A percentile compares a stretch with the other conserved stretches of the same genome.
These are phyloP conservation scores for Ibycter americanus DNA, from an alignment of 2,797 vertebrate genomes.

Conservation along the genomic window DNA sequence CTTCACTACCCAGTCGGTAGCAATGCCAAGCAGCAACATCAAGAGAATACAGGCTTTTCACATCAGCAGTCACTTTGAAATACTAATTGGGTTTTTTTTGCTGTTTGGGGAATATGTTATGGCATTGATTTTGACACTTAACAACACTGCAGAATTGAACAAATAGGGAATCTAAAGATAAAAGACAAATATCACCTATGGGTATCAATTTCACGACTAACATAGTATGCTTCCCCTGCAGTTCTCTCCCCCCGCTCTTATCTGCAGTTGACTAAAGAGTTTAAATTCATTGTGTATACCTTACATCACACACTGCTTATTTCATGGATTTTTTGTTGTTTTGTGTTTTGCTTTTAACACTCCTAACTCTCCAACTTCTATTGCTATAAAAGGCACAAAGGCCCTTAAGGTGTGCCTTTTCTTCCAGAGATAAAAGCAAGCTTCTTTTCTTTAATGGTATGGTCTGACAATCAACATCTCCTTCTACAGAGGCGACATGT, in stretches of 20 bases:
- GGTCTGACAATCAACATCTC: neutral
- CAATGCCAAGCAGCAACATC: slow-evolving; percentile 28
- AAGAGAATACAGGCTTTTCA: slow-evolving; percentile 38
- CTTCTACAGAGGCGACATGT: neutral
- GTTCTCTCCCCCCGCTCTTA: neutral
- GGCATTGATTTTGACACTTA: neutral
- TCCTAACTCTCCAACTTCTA: neutral
- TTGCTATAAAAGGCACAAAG: neutral
- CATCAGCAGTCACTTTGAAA: slow-evolving; percentile 37
- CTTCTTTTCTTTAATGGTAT: neutral
- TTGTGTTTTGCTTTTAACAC: neutral
- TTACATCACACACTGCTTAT: neutral
- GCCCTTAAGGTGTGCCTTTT: neutral
- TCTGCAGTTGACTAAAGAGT: neutral
- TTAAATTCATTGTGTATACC: neutral
- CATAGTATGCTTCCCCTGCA: neutral
- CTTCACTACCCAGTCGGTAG: slow-evolving; percentile 30
- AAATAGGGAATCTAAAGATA: neutral
- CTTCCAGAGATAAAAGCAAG: neutral
- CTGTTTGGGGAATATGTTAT: neutral
- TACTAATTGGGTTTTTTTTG: neutral
- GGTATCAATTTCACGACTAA: neutral
- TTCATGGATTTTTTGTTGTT: neutral
- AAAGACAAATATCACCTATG: neutral
- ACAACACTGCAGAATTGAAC: neutral